Evolutionary conservation across 2,797 vertebrate species (phyloP), one percentile per base, ranked within the genome.

Genomic region (Jordanella pulchra): DNA sequence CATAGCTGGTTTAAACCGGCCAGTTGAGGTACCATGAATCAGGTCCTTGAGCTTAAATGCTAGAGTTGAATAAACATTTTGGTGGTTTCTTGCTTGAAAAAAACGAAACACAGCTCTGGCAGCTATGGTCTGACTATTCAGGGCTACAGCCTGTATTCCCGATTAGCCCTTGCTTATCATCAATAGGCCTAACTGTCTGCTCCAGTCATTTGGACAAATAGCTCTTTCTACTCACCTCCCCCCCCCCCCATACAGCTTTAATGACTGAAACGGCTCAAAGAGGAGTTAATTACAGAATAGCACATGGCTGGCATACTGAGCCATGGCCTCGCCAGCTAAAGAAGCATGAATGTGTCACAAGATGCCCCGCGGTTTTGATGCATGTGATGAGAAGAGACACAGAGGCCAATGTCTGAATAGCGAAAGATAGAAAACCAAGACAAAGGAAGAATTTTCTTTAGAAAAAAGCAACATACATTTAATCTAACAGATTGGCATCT

Each of bases 111-210:
- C 4, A 21, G 42, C 0, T 47, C 15, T 55, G 45, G 27, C 50
- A 68, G 66, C n/a, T 1, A 56, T 27, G 27, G 72, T 3, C 3
- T 14, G 47, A 78, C 75, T 81, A 89, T 88, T 88, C 73, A 79
- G 81, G 69, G 71, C 60, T 64, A 69, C 30, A 5, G 79, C 61
- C 69, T 75, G 83, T 86, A 78, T 84, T 87, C 72, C 83, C 81
- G 87, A 90, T 91, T 87, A 89, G 84, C 85, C 72, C 51, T 81
- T 86, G 84, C 79, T 32, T 84, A 77, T 89, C 90, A 88, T 92
- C 90, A 93, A 91, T 87, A 87, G 89, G 75, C 81, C 67, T 75
- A 81, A 89, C 91, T 92, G 87, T 92, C 84, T 91, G 82, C 83
- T 28, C 61, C 32, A 69, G 73, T 64, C 83, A 78, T 81, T 76